phyloP scores from a whole-genome alignment of 1,140 invertebrate genomes.

The Heliconius eleuchia region DNA sequence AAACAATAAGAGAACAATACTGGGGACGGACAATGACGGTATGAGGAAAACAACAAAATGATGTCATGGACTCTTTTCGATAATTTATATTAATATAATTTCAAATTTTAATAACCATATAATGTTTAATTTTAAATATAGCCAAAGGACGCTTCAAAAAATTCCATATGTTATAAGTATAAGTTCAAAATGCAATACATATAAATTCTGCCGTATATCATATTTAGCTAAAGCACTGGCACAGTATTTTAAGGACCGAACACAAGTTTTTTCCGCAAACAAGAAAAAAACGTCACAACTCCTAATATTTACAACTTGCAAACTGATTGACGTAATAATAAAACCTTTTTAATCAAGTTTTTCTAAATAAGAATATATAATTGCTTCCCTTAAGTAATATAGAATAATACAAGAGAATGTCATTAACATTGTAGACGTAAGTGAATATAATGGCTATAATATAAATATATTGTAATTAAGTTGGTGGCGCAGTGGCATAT shows the following conservation, averaged over 20 bases:
- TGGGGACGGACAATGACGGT: not conserved
- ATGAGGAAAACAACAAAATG: constrained; percentile 9
- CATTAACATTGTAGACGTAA: not conserved
- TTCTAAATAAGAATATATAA: not conserved
- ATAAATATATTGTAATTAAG: no score
- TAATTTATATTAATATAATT: not conserved
- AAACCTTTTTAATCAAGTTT: not conserved
- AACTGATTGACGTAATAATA: not conserved
- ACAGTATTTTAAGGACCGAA: no score
- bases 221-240: no score
- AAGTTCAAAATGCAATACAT: no score
- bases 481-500: not conserved
- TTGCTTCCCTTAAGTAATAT: constrained; percentile 3
- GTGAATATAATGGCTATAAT: not conserved
- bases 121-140: not conserved
- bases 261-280: no score
- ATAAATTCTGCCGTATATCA: no score
- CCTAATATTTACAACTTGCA: no score
- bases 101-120: not conserved
- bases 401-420: not conserved
- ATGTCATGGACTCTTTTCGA: constrained; percentile 1
- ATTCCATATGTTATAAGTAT: no score
- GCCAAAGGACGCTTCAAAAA: not conserved
- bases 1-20: constrained; percentile 12
- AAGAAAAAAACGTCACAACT: no score